Evolutionary conservation across 1,140 invertebrate species (phyloP).

Genomic region (Drusus annulatus): DNA sequence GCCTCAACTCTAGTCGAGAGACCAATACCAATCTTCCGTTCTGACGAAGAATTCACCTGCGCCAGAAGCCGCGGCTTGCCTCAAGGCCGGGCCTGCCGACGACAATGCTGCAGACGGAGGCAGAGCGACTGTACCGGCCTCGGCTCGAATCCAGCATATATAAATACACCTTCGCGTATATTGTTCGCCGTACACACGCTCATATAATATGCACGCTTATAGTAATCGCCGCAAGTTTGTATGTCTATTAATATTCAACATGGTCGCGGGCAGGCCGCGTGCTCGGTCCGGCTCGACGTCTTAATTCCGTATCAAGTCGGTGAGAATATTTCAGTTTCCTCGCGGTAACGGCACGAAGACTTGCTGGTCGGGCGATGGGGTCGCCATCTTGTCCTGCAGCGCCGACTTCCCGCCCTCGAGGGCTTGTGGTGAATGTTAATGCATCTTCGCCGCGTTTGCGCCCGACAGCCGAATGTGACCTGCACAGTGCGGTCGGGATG

Average conservation of each 20-base stretch:
- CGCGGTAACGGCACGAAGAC: constrained; percentile 24
- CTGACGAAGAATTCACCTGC: too few species aligned
- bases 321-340: constrained; percentile 53
- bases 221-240: constrained; percentile 59
- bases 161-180: constrained; percentile 46
- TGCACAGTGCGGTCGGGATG: constrained; percentile 17
- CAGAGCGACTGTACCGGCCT: constrained; percentile 38
- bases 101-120: too few species aligned
- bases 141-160: constrained; percentile 39
- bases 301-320: constrained; percentile 57
- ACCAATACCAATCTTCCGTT: too few species aligned
- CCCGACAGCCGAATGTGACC: constrained; percentile 11
- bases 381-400: background rate
- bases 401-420: constrained; percentile 3
- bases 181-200: constrained; percentile 33
- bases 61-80: too few species aligned
- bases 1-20: too few species aligned
- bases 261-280: constrained; percentile 54
- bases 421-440: constrained; percentile 29
- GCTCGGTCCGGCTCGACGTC: constrained; percentile 48
- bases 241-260: constrained; percentile 60
- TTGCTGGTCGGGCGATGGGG: constrained; percentile 25
- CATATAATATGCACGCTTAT: constrained; percentile 49
- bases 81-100: too few species aligned
- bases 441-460: constrained; percentile 18